A percentile compares a stretch with the other conserved stretches of the same genome.
Conservation (phyloP, 2,888 invertebrate genomes). For the Arrhopalites spinosus region DNA sequence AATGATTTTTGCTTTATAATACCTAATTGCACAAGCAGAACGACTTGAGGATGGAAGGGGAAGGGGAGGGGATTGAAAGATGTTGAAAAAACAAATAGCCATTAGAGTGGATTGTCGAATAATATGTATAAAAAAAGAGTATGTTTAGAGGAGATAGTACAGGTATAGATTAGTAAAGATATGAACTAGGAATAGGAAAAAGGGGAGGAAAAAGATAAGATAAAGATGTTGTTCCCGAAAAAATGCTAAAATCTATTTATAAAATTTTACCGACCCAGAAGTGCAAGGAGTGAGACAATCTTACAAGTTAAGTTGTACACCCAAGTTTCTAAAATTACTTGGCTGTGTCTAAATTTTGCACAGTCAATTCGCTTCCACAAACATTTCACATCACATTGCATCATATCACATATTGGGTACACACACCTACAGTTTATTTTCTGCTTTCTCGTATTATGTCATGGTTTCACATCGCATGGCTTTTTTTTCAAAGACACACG, state of each 20-base stretch:
- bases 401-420: neutral
- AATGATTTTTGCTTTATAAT: too few species aligned
- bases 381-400: neutral
- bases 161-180: neutral
- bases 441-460: neutral
- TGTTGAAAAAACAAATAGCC: too few species aligned
- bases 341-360: conserved; percentile 35
- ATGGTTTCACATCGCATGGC: neutral
- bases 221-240: conserved; percentile 18
- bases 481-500: neutral
- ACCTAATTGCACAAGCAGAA: too few species aligned
- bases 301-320: conserved; percentile 5
- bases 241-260: conserved; percentile 28
- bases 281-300: conserved; percentile 30
- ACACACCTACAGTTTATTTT: neutral
- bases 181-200: neutral
- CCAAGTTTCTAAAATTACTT: conserved; percentile 35
- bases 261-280: conserved; percentile 33
- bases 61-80: too few species aligned
- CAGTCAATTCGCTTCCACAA: conserved; percentile 21
- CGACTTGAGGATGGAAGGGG: too few species aligned
- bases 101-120: neutral
- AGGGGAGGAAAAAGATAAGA: conserved; percentile 7
- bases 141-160: neutral
- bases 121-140: neutral